phyloP scores from a whole-genome alignment of 2,888 invertebrate genomes.

The Watsonalla cultraria region DNA sequence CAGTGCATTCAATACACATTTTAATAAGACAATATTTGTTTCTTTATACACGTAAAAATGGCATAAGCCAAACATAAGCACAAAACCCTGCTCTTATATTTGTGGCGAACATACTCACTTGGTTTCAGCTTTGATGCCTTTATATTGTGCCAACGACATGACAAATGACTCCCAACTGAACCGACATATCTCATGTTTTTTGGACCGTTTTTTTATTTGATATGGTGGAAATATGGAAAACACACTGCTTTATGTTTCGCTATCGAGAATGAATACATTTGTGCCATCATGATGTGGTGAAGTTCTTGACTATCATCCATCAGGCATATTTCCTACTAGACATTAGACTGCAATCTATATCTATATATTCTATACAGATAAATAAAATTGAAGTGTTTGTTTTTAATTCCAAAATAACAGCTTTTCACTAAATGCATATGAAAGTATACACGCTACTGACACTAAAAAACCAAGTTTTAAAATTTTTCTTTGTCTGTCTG shows the following conservation, averaged over 20 bases:
- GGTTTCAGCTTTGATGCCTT: slow-evolving; percentile 27
- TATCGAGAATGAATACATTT: neutral
- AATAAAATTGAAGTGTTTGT: no score
- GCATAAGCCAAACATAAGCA: slow-evolving; percentile 7
- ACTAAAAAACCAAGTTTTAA: no score
- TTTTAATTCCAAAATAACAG: no score
- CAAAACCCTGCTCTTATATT: slow-evolving; percentile 4
- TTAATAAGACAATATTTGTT: neutral
- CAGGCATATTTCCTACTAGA: no score
- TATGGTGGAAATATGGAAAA: slow-evolving; percentile 3
- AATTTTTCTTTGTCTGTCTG: no score
- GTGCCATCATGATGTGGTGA: neutral
- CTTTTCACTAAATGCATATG: no score
- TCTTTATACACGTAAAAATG: neutral
- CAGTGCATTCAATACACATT: neutral
- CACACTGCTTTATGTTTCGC: neutral
- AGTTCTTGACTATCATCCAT: neutral
- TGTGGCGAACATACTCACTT: slow-evolving; percentile 9
- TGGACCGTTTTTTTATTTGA: slow-evolving; percentile 11
- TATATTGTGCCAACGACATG: slow-evolving; percentile 28
- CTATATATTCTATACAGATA: no score
- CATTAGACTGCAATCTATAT: no score
- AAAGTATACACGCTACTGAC: no score
- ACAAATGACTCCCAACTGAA: slow-evolving; percentile 28
- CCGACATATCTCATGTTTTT: slow-evolving; percentile 19